These are phyloP conservation scores for Pteria penguin DNA, from an alignment of 2,888 invertebrate genomes.

Conservation along the genomic window DNA sequence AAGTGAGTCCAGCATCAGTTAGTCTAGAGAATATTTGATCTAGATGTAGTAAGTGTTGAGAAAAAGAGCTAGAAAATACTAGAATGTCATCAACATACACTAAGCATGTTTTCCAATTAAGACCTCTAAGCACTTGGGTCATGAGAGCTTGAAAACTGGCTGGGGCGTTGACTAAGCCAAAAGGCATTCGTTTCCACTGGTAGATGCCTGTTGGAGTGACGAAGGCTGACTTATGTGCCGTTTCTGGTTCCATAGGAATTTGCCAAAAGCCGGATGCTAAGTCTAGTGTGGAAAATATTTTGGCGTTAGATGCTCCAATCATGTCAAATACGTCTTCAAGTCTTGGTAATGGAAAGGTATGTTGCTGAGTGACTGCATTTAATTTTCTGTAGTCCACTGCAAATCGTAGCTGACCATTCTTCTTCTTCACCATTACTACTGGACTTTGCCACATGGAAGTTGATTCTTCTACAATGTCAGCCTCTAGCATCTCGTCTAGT, in stretches of 20 bases:
- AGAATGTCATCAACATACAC: too few species aligned
- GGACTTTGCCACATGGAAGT: too few species aligned
- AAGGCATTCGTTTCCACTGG: slow-evolving; percentile 45
- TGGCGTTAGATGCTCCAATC: slow-evolving; percentile 21
- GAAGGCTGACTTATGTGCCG: slow-evolving; percentile 20
- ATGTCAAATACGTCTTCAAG: too few species aligned
- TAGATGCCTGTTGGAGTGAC: slow-evolving; percentile 38
- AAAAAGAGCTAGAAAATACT: slow-evolving; percentile 28
- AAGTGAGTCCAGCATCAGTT: slow-evolving; percentile 29
- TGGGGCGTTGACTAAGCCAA: slow-evolving; percentile 24
- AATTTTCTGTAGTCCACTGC: too few species aligned
- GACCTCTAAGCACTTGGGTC: too few species aligned
- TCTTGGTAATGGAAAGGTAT: slow-evolving; percentile 35
- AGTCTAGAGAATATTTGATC: slow-evolving; percentile 36
- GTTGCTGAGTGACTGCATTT: slow-evolving; percentile 15
- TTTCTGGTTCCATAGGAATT: too few species aligned
- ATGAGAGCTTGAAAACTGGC: slow-evolving; percentile 26
- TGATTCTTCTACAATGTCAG: too few species aligned
- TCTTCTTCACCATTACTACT: slow-evolving; percentile 16
- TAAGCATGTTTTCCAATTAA: too few species aligned
- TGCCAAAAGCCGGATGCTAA: too few species aligned
- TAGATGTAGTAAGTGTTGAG: slow-evolving; percentile 41
- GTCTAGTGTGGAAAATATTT: slow-evolving; percentile 18
- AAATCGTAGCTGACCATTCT: slow-evolving; percentile 6
- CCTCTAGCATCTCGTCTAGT: too few species aligned